Evolutionary conservation across 2,113 vertebrate genomes (phyloP).

Genomic region (Zapornia atra): DNA sequence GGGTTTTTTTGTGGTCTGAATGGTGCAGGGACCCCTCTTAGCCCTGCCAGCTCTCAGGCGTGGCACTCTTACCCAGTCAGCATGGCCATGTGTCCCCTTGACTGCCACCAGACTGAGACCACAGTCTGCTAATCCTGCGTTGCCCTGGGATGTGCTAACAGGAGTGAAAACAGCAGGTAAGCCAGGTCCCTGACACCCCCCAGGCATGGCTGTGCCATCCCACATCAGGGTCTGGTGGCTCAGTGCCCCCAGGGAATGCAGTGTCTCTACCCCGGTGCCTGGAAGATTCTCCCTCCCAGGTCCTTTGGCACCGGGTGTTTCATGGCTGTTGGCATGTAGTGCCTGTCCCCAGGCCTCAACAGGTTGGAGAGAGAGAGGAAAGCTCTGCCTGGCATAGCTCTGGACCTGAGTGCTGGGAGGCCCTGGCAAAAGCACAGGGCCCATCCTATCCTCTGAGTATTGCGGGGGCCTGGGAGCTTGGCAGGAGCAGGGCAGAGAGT

Average conservation of each 20-base stretch:
- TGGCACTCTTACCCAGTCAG: background rate
- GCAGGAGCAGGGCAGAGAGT: background rate
- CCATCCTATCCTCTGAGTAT: background rate
- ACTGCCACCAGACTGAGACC: no score
- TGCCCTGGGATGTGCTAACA: background rate
- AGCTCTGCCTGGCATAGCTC: background rate
- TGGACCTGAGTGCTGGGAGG: background rate
- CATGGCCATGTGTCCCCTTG: background rate
- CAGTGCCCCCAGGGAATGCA: fast-evolving
- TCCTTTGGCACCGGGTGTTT: background rate
- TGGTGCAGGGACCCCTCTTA: background rate
- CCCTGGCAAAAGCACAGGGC: background rate
- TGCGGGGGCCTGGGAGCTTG: background rate
- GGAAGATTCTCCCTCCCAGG: background rate
- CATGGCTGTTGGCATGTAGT: background rate
- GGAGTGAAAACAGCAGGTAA: conserved; percentile 3
- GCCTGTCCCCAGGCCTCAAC: fast-evolving
- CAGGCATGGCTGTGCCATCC: background rate
- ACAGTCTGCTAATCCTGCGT: no score
- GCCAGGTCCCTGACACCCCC: background rate
- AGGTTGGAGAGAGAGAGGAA: background rate
- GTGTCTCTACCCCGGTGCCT: background rate
- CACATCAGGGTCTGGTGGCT: fast-evolving
- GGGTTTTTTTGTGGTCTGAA: background rate
- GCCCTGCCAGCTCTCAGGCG: background rate